Base-by-base conservation (phyloP, 2,113 vertebrate genomes). In the Seriola dumerili region DNA sequence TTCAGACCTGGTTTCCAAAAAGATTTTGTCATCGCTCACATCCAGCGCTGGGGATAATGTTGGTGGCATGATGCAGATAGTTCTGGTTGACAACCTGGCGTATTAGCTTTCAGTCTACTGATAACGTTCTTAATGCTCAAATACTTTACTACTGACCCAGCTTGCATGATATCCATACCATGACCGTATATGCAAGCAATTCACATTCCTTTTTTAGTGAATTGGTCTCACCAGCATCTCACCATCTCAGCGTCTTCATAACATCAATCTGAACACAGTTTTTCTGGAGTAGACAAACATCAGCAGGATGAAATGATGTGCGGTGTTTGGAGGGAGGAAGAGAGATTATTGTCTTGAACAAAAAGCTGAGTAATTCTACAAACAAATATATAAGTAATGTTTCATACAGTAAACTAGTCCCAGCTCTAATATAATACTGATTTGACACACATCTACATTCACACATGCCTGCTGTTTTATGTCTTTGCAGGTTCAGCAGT, bases 91-190 rank as follows among this genome's bases (percentile, higher is more conserved):
- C 52, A n/a, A 19, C 21, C 32, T 64, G 21, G 23, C 78, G 63
- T 72, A 32, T 50, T 23, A 61, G 32, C 72, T 87, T 46, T 72
- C 48, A 3, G 50, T 71, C 64, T 48, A 29, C 72, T 44, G 72
- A 69, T 44, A 61, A 67, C 38, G 64, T 38, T 54, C 59, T 61
- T 64, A 42, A 59, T 3, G 55, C 63, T 78, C 17, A 84, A 17
- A 57, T 54, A 82, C 68, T 69, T 50, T 65, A 76, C 54, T 57
- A 48, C 75, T 85, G 72, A 85, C 72, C 66, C 82, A 72, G 77
- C 87, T 62, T 85, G 91, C 91, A 93, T 93, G 76, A 83, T 71
- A 76, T 88, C 73, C 92, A 93, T 93, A 89, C 77, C 86, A 89
- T 90, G 66, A 84, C 58, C 67, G 88, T 78, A 81, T 84, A 87